phyloP scores from a whole-genome alignment of 2,113 vertebrate species.

The Uropsilus gracilis region DNA sequence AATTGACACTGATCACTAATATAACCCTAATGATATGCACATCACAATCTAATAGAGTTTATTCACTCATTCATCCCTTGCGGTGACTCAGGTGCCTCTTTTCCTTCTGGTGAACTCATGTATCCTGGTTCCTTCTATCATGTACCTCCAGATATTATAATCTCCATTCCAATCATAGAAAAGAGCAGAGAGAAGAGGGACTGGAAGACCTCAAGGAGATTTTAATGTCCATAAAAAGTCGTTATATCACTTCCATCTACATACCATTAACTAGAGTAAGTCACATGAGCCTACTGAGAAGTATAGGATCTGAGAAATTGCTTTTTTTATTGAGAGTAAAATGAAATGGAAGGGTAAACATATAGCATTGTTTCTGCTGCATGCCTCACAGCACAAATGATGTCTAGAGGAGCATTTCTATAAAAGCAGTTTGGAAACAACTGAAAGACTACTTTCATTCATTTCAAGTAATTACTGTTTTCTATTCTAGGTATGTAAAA shows the following conservation, averaged over 20 bases:
- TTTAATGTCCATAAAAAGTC: not conserved
- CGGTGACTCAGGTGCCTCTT: not conserved
- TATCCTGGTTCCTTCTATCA: not conserved
- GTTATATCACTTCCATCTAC: not conserved
- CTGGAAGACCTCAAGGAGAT: not conserved
- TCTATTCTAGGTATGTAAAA: not conserved
- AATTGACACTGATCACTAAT: not conserved
- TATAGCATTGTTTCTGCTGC: not conserved
- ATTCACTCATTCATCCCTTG: not conserved
- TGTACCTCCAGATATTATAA: not conserved
- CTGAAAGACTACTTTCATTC: not conserved
- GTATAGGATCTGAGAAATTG: not conserved
- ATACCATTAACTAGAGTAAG: not conserved
- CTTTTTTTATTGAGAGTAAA: not conserved
- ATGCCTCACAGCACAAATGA: not conserved
- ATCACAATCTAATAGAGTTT: not conserved
- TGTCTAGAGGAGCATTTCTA: not conserved
- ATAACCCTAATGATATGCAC: not conserved
- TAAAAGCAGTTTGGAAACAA: not conserved
- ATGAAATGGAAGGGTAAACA: not conserved
- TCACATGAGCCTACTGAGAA: not conserved
- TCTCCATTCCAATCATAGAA: not conserved
- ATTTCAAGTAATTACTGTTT: not conserved
- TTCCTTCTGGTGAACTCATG: not conserved
- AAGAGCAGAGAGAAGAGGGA: not conserved